phyloP scores from a whole-genome alignment of 2,113 vertebrate genomes.

The Serranochromis macrocephalus region DNA sequence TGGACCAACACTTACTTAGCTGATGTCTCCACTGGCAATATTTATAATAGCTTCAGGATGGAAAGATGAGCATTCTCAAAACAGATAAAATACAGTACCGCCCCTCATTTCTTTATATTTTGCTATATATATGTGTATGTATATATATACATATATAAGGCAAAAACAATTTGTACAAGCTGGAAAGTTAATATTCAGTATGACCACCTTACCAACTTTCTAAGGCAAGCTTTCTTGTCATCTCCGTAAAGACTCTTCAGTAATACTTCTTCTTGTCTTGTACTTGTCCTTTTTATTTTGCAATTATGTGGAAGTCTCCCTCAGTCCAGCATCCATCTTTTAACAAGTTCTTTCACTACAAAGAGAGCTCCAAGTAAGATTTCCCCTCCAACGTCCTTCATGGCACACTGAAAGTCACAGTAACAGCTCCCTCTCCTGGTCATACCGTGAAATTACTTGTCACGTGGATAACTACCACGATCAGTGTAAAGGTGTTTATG shows the following conservation, averaged over 20 bases:
- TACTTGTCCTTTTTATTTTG: background rate
- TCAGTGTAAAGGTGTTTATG: background rate
- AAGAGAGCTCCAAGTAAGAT: background rate
- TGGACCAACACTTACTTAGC: background rate
- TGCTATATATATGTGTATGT: background rate
- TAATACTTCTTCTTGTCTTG: background rate
- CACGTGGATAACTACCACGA: too few species aligned
- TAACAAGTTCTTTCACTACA: fast-evolving
- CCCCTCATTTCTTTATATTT: background rate
- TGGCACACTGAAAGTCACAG: background rate
- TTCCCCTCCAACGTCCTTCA: background rate
- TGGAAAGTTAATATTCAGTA: background rate
- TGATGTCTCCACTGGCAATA: background rate
- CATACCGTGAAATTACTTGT: fast-evolving
- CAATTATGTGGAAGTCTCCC: background rate
- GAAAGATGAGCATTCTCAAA: background rate
- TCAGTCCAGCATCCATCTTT: background rate
- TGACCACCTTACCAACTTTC: background rate
- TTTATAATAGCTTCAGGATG: background rate
- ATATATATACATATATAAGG: background rate
- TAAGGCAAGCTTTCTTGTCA: background rate
- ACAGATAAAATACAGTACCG: background rate
- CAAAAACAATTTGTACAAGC: background rate
- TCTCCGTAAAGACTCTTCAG: background rate
- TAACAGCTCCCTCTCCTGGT: slow-evolving; percentile 2